Evolutionary conservation across 2,888 invertebrate genomes (phyloP), one percentile per base, ranked within the genome.

Genomic region (Cryptophagus acutangulus): DNA sequence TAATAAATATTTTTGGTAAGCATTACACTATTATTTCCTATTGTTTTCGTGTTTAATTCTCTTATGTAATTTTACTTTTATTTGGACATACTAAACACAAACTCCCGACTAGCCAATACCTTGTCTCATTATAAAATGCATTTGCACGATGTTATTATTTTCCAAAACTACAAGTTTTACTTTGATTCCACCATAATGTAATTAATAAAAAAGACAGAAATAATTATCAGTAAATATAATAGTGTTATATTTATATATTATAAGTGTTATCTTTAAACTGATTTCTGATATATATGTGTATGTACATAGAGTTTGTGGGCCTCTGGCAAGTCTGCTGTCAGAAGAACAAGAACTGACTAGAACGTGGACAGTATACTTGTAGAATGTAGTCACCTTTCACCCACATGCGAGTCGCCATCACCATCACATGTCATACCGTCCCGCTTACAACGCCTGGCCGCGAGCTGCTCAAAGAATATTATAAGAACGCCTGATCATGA

Each of bases 371-470:
- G 51, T 54, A 47, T 53, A 56, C 56, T 58, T 55, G 56, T 58
- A 55, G 58, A 59, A 59, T 57, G 58, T 57, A 58, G 55, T 61
- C 59, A 59, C 59, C 59, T 62, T 59, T 62, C 62, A 62, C 62
- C 62, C 59, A 61, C 59, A 61, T 57, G 54, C 51, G 47, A 53
- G 46, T 49, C 51, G 48, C 48, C 48, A 52, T 56, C 55, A 55
- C 55, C 59, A 59, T 60, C 58, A 58, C 56, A 61, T 59, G 55
- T 58, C 59, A 54, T 58, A 52, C 49, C 41, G 40, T 48, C 45
- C 48, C 38, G 48, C 36, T 48, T 45, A 41, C 48, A 48, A 40
- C 42, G 12, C 3, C 4, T 31, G 31, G 31, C 31, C 31, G 36
- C 17, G 38, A 38, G 42, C 30, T 13, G 15, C 38, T 41, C 42